Evolutionary conservation across 37 sponge, comb jelly and placozoan species (phyloP), one percentile per base, ranked within the genome.

Genomic region (Hormiphora californensis): DNA sequence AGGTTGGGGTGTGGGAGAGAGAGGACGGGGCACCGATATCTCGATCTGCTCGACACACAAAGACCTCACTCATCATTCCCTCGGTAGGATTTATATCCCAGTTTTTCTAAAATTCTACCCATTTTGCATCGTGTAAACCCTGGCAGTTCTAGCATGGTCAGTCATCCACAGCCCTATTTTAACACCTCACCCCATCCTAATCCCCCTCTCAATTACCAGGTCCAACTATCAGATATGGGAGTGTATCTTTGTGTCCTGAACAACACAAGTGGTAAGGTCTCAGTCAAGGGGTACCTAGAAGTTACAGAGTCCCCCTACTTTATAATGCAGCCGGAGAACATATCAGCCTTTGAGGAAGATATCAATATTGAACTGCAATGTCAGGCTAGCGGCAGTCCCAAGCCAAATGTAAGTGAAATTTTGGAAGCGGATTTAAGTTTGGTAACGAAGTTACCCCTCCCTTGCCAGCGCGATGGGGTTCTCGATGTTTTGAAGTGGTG

Each of bases 241-340:
- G 28, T 19, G 37, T 65, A 65, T 39, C 19, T 65, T 15, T 65
- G 67, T 32, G 35, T 39, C 2, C 67, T 65, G 37, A 65, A 65
- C 67, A 65, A 65, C 67, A 65, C 67, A 15, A 65, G 67, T 65
- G 67, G 67, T 39, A 4, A 38, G 15, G 67, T 65, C 9, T 65
- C 67, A 19, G 67, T 28, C 11, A 21, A 32, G 33, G 67, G 67
- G 38, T 5, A 36, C 9, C 32, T 65, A 3, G 15, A 36, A 8
- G 67, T 65, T 1, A 65, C 67, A 7, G 67, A 65, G 67, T 11
- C 12, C 21, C 67, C 67, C 36, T 65, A 33, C 67, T 32, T 65
- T 19, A 32, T 28, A 25, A 27, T 33, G 67, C 37, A 65, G 37
- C 67, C 67, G 32, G 37, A 33, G 17, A 32, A 65, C 67, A 32